A percentile compares a stretch with the other conserved stretches of the same genome.
These are phyloP conservation scores for Geodia barretti DNA, from an alignment of 37 sponge, comb jelly and placozoan species.

Conservation along the genomic window DNA sequence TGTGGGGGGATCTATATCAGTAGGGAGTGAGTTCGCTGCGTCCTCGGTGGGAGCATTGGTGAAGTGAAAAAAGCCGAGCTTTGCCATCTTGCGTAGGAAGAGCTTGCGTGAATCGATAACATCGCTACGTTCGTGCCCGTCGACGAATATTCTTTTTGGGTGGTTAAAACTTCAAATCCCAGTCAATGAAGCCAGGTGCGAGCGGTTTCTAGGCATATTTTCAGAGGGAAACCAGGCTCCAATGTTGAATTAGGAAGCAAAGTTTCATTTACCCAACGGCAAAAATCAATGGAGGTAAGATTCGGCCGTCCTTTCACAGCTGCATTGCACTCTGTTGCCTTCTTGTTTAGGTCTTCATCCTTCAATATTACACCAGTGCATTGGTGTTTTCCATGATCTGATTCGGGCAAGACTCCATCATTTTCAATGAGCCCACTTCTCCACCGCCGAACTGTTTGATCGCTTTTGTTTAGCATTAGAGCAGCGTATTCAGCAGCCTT, in stretches of 20 bases:
- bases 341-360: constrained; percentile 17
- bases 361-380: constrained; percentile 26
- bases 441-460: constrained; percentile 39
- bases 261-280: constrained; percentile 31
- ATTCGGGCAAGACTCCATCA: constrained; percentile 22
- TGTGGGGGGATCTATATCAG: constrained; percentile 17
- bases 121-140: constrained; percentile 53
- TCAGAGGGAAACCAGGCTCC: constrained; percentile 37
- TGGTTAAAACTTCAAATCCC: constrained; percentile 29
- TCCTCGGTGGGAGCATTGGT: constrained; percentile 32
- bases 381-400: constrained; percentile 26
- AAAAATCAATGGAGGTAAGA: constrained; percentile 23
- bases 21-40: constrained; percentile 21
- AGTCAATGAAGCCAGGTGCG: constrained; percentile 45
- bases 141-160: constrained; percentile 35
- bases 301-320: constrained; percentile 36
- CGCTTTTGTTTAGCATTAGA: not conserved
- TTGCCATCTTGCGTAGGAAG: constrained; percentile 36
- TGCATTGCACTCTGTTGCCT: constrained; percentile 18
- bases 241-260: constrained; percentile 10
- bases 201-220: constrained; percentile 30
- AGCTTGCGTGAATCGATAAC: constrained; percentile 18
- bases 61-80: constrained; percentile 26
- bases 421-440: not conserved
- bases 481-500: constrained; percentile 5